Percentiles rank a stretch among this genome's conserved stretches.
Evolutionary conservation across 2,888 invertebrate genomes (phyloP).

Genomic region (Sepiola atlantica): DNA sequence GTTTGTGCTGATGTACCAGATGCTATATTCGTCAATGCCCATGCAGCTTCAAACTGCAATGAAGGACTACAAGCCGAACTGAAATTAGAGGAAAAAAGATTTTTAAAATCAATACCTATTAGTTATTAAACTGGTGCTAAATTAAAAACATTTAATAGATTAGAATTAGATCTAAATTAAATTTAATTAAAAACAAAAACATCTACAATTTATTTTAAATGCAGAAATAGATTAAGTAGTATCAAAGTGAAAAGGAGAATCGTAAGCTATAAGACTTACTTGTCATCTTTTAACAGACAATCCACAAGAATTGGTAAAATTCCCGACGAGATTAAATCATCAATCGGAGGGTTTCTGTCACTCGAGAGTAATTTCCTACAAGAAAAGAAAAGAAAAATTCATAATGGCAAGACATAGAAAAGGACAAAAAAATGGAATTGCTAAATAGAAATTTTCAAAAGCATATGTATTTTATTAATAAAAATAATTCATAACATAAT

Average conservation of each 20-base stretch:
- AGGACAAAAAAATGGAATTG: not conserved
- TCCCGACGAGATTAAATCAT: conserved; percentile 93
- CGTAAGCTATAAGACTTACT: conserved; percentile 74
- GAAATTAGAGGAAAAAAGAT: not conserved
- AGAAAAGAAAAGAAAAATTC: not conserved
- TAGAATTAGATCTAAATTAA: no score
- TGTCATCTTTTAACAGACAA: conserved; percentile 90
- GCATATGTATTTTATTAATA: no score
- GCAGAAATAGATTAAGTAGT: no score
- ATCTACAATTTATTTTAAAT: no score
- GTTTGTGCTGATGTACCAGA: conserved; percentile 95
- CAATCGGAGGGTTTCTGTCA: conserved; percentile 98
- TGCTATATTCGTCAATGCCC: conserved; percentile 97
- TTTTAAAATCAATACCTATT: not conserved
- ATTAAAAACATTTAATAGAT: no score
- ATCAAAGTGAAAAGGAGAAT: not conserved
- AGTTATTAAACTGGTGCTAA: no score
- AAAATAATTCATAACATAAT: no score
- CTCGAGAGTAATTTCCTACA: conserved; percentile 92
- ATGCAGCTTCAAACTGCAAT: conserved; percentile 96
- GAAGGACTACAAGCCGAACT: conserved; percentile 78
- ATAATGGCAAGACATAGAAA: not conserved
- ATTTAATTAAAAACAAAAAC: no score
- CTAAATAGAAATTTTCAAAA: no score
- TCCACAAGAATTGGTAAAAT: conserved; percentile 94